phyloP scores from a whole-genome alignment of 2,888 invertebrate species.

The Leptarthrus brevirostris region DNA sequence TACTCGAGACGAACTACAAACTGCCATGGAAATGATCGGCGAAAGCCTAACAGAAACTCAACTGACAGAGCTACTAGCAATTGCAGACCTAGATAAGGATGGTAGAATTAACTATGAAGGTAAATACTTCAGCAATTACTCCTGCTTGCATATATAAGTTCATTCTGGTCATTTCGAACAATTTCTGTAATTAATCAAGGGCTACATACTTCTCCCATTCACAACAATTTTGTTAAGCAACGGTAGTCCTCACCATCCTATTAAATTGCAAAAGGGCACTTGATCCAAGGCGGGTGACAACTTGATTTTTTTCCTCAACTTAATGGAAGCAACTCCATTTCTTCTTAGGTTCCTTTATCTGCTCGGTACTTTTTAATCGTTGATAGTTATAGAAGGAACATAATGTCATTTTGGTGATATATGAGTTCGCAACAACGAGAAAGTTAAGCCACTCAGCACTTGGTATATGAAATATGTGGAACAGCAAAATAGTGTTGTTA shows the following conservation, averaged over 20 bases:
- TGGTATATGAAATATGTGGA: too few relatives aligned
- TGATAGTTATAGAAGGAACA: background rate
- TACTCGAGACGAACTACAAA: constrained; percentile 80
- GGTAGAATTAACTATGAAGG: constrained; percentile 87
- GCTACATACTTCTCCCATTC: too few relatives aligned
- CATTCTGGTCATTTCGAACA: too few relatives aligned
- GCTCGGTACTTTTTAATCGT: background rate
- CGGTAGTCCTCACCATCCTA: background rate
- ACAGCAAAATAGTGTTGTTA: too few relatives aligned
- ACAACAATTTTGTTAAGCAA: too few relatives aligned
- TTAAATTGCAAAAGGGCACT: background rate
- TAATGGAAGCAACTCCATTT: constrained; percentile 36
- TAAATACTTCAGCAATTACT: too few relatives aligned
- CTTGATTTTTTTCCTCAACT: constrained; percentile 35
- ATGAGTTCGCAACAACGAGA: background rate
- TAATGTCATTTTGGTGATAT: background rate
- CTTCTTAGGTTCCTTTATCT: background rate
- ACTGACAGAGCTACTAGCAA: constrained; percentile 77
- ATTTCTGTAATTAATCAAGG: background rate
- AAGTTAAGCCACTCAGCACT: too few relatives aligned
- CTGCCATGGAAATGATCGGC: constrained; percentile 86
- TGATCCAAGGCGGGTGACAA: constrained; percentile 25
- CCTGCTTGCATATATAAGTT: background rate
- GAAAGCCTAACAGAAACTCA: constrained; percentile 81
- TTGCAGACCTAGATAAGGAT: constrained; percentile 83